Percentiles rank a stretch among this genome's conserved stretches.
Evolutionary conservation across 2,888 invertebrate species (phyloP).

Genomic region (Dryococelus australis): DNA sequence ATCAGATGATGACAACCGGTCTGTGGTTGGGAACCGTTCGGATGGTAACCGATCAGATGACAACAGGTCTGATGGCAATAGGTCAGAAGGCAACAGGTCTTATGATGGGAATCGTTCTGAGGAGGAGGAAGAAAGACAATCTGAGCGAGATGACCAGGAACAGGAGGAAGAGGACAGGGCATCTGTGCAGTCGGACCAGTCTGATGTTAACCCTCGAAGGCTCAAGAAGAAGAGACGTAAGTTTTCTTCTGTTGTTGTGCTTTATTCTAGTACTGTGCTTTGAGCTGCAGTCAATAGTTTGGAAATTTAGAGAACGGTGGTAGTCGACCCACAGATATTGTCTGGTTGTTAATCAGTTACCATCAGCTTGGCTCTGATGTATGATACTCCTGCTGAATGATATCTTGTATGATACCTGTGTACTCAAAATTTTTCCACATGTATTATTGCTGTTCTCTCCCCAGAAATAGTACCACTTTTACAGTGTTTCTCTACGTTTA

Average conservation of each 20-base stretch:
- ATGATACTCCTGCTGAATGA: too few relatives aligned
- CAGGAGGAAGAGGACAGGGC: slow-evolving; percentile 27
- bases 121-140: slow-evolving; percentile 26
- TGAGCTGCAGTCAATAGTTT: too few relatives aligned
- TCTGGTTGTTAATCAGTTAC: too few relatives aligned
- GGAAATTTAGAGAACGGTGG: too few relatives aligned
- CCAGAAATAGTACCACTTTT: too few relatives aligned
- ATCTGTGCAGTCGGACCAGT: slow-evolving; percentile 25
- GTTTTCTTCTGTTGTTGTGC: neutral
- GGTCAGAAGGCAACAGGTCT: slow-evolving; percentile 30
- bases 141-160: slow-evolving; percentile 33
- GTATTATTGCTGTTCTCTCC: too few relatives aligned
- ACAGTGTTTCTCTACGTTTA: too few relatives aligned
- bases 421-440: too few relatives aligned
- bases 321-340: too few relatives aligned
- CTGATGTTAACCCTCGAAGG: slow-evolving; percentile 32
- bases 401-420: too few relatives aligned
- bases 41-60: slow-evolving; percentile 28
- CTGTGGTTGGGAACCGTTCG: neutral
- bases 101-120: slow-evolving; percentile 33
- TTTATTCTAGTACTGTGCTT: too few relatives aligned
- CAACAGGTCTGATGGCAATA: slow-evolving; percentile 27
- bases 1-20: slow-evolving; percentile 56
- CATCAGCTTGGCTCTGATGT: too few relatives aligned
- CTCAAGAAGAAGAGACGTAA: slow-evolving; percentile 17